Evolutionary conservation across 1,140 invertebrate genomes (phyloP), one percentile per base, ranked within the genome.

Genomic region (Eriocheir sinensis): DNA sequence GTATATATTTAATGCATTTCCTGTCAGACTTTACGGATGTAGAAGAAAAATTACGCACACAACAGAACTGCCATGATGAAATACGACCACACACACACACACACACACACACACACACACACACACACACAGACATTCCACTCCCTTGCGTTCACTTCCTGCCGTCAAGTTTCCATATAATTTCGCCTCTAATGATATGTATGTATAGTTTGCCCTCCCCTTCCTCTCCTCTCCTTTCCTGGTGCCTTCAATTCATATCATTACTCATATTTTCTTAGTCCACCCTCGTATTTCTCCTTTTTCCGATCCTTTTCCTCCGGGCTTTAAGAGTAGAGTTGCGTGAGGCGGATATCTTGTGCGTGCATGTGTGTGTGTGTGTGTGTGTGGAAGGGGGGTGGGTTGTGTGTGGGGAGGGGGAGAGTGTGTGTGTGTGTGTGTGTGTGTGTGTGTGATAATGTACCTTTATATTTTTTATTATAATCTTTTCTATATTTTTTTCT

Each of bases 91-190:
- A 40, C 86, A 40, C 86, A 40, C 36, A 40, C 86, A 40, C 86
- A 40, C 86, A 40, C 86, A 89, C 36, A 89, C 86, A 89, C 40
- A 89, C 86, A 48, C 86, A 48, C 38, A 48, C 86, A 32, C 86
- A 48, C 86, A 89, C 86, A 40, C 32, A 38, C 9, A 34, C 38
- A 34, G 27, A 89, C 88, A 89, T 89, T 89, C 88, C 88, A 21
- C 41, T n/a, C 40, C 40, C 40, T 32, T n/a, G 36, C 41, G 41
- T 79, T 92, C 91, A 92, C 80, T 83, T 92, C 91, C 91, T 92
- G 91, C 91, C 79, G 91, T 92, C 91, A 92, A 44, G 44, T 44
- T n/a, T 44, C 38, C 83, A 81, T 92, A 92, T 92, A 92, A 92
- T 92, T 92, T 92, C 34, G 27, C 21, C 80, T 32, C 83, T 92